phyloP scores from a whole-genome alignment of 2,888 invertebrate genomes.

The Amorpha juglandis region DNA sequence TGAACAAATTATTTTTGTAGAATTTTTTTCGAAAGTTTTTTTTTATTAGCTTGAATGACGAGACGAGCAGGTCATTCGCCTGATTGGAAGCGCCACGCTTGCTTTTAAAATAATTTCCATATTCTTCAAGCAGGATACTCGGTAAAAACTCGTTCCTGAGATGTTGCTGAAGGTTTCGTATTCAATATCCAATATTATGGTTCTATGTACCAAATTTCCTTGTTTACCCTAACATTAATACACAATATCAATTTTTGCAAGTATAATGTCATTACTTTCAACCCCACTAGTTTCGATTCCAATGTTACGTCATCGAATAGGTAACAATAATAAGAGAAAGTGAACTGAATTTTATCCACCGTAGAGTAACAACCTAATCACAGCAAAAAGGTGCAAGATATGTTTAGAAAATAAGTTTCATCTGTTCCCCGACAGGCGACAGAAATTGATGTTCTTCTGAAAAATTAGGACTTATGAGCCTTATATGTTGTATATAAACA shows the following conservation, averaged over 20 bases:
- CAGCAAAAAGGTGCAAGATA: neutral
- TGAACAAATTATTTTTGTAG: too few relatives aligned
- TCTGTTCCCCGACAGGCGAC: neutral
- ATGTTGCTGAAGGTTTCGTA: too few relatives aligned
- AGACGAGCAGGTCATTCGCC: too few relatives aligned
- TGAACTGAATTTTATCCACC: neutral
- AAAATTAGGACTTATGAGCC: neutral
- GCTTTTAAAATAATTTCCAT: too few relatives aligned
- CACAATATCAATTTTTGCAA: constrained; percentile 7
- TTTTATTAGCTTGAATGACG: too few relatives aligned
- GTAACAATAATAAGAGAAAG: neutral
- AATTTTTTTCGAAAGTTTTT: too few relatives aligned
- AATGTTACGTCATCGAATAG: neutral
- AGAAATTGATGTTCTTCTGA: neutral
- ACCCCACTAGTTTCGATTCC: neutral
- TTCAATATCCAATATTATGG: too few relatives aligned
- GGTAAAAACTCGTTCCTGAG: too few relatives aligned
- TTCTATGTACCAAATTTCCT: neutral
- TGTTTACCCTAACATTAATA: constrained; percentile 23
- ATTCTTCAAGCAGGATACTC: too few relatives aligned
- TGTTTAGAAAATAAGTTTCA: constrained; percentile 14
- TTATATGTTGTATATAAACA: neutral
- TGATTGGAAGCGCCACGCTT: too few relatives aligned
- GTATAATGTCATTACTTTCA: constrained; percentile 12
- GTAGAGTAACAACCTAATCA: neutral